Base-by-base conservation (phyloP, 2,113 vertebrate species). In the Glareola pratincola region DNA sequence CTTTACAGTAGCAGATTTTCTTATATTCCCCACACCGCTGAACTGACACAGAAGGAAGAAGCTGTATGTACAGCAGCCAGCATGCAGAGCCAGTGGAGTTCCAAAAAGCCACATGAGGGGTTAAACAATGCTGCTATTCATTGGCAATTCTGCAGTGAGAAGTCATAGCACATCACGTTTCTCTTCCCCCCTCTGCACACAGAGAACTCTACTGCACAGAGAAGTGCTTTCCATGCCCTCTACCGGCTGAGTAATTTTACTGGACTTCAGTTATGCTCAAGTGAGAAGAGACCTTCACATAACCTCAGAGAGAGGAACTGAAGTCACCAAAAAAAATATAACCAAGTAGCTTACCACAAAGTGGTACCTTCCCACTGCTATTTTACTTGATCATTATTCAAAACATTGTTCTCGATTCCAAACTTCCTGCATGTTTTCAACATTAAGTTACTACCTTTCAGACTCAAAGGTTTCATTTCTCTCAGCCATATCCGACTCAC, bases 131-230 rank as follows among this genome's bases (percentile, higher is more conserved):
- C 21, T 80, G 39, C n/a, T 71, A 34, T 50, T 64, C 23, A 27
- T 8, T 6, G 43, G 60, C 63, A 57, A 3, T 48, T 83, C 51
- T 48, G 16, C 56, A 76, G 29, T 7, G 12, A 54, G 34, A 68
- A 77, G 32, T 39, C 5, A 4, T 0, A 6, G 59, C 50, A 89
- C 59, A 56, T 51, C 5, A 9, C 2, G 9, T 9, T 72, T 37
- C 45, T n/a, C 39, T 3, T 7, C 23, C 34, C 12, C 2, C 8
- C 4, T 9, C 17, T 21, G 17, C 8, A 48, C 1, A 26, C 26
- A 9, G 12, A 57, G 37, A 74, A 36, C 27, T 16, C 36, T 39
- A 37, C 48, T 9, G 2, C 51, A 21, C 21, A n/a, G 47, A 41
- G 14, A 32, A 50, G 53, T 6, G 0, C 43, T 20, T 56, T 68